These are phyloP conservation scores for Ctenodactylus gundi DNA, from an alignment of 2,113 vertebrate species.

Conservation along the genomic window DNA sequence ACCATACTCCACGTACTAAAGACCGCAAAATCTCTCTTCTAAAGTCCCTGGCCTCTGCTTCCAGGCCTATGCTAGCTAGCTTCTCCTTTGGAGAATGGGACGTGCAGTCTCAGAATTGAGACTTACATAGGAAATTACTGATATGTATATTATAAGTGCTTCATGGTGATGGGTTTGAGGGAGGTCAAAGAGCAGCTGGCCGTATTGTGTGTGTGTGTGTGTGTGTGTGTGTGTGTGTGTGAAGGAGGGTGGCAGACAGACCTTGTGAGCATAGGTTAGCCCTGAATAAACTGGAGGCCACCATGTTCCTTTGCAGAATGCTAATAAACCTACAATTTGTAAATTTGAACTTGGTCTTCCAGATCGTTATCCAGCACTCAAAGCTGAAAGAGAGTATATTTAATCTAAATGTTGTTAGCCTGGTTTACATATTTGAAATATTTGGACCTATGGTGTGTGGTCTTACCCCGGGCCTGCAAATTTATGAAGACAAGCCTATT, in stretches of 20 bases:
- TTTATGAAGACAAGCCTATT: background rate
- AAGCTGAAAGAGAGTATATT: background rate
- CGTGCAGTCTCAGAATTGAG: too few species aligned
- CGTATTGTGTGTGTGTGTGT: background rate
- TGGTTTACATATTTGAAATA: conserved; percentile 6
- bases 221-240: background rate
- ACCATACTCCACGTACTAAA: background rate
- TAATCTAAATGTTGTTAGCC: background rate
- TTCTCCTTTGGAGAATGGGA: background rate
- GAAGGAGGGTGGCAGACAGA: background rate
- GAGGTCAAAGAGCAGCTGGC: background rate
- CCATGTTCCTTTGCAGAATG: background rate
- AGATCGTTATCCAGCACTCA: background rate
- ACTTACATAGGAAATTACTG: too few species aligned
- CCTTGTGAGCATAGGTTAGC: background rate
- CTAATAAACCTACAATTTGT: background rate
- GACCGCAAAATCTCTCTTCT: background rate
- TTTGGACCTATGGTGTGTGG: background rate
- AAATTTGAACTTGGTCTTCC: background rate
- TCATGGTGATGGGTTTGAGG: background rate
- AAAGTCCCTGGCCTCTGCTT: background rate
- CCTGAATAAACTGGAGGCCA: background rate
- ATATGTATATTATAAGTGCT: too few species aligned
- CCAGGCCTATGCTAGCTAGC: background rate
- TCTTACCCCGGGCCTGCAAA: background rate